A percentile compares a stretch with the other conserved stretches of the same genome.
These are phyloP conservation scores for Drosophila lutescens DNA, from an alignment of 2,888 invertebrate genomes.

Conservation along the genomic window DNA sequence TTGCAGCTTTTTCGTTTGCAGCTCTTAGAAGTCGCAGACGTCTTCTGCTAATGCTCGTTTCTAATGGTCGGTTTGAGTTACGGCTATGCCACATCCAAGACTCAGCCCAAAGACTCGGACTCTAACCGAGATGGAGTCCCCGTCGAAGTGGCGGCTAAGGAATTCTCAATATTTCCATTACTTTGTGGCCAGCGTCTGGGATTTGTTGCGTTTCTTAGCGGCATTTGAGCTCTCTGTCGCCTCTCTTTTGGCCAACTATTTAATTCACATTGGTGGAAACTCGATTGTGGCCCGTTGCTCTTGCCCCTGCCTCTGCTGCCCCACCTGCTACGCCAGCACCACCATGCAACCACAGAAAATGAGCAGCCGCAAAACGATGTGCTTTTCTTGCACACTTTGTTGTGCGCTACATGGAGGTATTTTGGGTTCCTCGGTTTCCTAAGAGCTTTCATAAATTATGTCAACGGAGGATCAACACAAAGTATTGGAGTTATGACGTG, in stretches of 20 bases:
- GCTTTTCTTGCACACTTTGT: slow-evolving; percentile 59
- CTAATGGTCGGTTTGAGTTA: slow-evolving; percentile 77
- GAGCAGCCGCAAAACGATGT: slow-evolving; percentile 36
- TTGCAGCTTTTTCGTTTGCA: slow-evolving; percentile 9
- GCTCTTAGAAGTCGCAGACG: slow-evolving; percentile 16
- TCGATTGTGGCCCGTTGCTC: slow-evolving; percentile 59
- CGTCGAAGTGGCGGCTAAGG: slow-evolving; percentile 56
- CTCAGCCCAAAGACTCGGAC: slow-evolving; percentile 20
- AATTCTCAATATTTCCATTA: slow-evolving; percentile 79
- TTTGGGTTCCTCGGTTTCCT: slow-evolving; percentile 32
- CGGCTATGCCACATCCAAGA: slow-evolving; percentile 51
- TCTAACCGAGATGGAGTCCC: slow-evolving; percentile 36
- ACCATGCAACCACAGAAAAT: slow-evolving; percentile 63
- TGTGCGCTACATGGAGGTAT: slow-evolving; percentile 60
- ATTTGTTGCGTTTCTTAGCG: slow-evolving; percentile 59
- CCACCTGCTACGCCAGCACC: slow-evolving; percentile 21
- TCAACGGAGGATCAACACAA: slow-evolving; percentile 30
- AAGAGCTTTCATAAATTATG: slow-evolving; percentile 26
- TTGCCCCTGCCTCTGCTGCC: slow-evolving; percentile 4
- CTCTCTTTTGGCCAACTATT: slow-evolving; percentile 76
- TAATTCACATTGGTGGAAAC: slow-evolving; percentile 78
- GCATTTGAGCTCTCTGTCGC: slow-evolving; percentile 58
- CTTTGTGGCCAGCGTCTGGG: slow-evolving; percentile 74
- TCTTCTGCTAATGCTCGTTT: slow-evolving; percentile 71
- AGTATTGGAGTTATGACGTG: slow-evolving; percentile 29